A percentile compares a stretch with the other conserved stretches of the same genome.
phyloP scores from a whole-genome alignment of 2,797 vertebrate species.

The Melanotaenia boesemani region DNA sequence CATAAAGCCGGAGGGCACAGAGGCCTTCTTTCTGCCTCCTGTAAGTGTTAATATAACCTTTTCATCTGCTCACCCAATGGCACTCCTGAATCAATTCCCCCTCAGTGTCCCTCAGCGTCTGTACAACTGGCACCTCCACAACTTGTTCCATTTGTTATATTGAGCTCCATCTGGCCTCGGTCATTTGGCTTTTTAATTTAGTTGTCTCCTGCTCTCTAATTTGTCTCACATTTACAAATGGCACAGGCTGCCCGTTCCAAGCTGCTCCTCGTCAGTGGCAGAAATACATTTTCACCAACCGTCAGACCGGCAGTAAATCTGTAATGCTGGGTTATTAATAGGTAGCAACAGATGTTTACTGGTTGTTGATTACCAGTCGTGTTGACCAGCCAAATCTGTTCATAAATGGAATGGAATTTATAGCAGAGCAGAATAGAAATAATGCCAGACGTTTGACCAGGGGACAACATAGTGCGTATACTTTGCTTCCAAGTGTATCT shows the following conservation, averaged over 20 bases:
- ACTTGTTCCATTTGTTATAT: constrained; percentile 88
- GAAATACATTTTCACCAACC: constrained; percentile 84
- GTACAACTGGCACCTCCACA: constrained; percentile 86
- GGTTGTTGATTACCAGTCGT: constrained; percentile 88
- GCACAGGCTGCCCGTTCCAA: constrained; percentile 78
- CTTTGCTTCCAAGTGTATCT: constrained; percentile 3
- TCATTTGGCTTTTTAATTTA: constrained; percentile 89
- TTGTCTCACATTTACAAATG: constrained; percentile 88
- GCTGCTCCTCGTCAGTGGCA: constrained; percentile 82
- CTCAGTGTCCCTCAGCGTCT: constrained; percentile 83
- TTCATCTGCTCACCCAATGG: constrained; percentile 80
- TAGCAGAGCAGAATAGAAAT: constrained; percentile 61
- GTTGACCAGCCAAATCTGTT: constrained; percentile 90
- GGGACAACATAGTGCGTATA: constrained; percentile 21
- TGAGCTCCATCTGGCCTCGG: constrained; percentile 86
- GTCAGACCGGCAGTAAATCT: constrained; percentile 81
- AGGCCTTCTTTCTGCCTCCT: constrained; percentile 70
- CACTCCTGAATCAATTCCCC: constrained; percentile 83
- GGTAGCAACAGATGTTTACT: constrained; percentile 89
- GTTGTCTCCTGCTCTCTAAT: constrained; percentile 87
- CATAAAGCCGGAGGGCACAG: constrained; percentile 76
- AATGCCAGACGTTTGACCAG: constrained; percentile 56
- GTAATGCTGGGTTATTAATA: constrained; percentile 84
- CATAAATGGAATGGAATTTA: constrained; percentile 86
- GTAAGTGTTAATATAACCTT: constrained; percentile 85